Base-by-base conservation (phyloP, 2,888 invertebrate species). In the Alviniconcha strummeri region DNA sequence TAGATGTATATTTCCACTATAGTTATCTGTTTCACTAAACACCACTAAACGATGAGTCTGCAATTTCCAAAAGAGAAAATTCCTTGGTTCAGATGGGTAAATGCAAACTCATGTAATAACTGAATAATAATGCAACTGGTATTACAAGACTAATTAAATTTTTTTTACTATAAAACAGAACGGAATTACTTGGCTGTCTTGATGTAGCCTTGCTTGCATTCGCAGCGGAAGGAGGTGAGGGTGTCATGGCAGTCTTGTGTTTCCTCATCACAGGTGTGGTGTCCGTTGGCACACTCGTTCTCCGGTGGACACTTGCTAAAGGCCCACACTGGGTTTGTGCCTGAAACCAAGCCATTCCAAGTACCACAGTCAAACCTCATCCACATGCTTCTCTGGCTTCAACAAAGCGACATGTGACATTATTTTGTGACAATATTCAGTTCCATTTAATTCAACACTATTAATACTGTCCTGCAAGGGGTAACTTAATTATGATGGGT, bases 251-350 rank as follows among this genome's bases (percentile, higher is more conserved):
- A 99, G 89, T 96, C 96, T 95, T 99, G 97, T 5, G 97, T 97
- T 84, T 96, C 95, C 0, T 96, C 95, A 93, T 97, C 96, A 93
- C 99, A 99, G 84, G 96, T 97, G 92, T 98, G 98, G 93, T 98
- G 98, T 5, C 96, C 96, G 93, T 98, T 98, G 75, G 95, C 94
- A 92, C 98, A 99, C 94, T 99, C 98, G 92, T 99, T 96, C 94
- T 99, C 99, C 0, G 96, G 96, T 0, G 98, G 98, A 91, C 98
- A 98, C 76, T 96, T 95, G 0, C 97, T 96, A 91, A 98, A 98
- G 91, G 97, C 96, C 98, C 98, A 98, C 36, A 84, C 84, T 1
- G 85, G 84, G 13, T 56, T 78, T 6, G 83, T 85, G 19, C 80
- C 83, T 74, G 85, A 55, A 7, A 77, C n/a, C 7, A 67, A 67